Evolutionary conservation across 2,797 vertebrate species (phyloP).

Genomic region (Brachyrhaphis roseni): DNA sequence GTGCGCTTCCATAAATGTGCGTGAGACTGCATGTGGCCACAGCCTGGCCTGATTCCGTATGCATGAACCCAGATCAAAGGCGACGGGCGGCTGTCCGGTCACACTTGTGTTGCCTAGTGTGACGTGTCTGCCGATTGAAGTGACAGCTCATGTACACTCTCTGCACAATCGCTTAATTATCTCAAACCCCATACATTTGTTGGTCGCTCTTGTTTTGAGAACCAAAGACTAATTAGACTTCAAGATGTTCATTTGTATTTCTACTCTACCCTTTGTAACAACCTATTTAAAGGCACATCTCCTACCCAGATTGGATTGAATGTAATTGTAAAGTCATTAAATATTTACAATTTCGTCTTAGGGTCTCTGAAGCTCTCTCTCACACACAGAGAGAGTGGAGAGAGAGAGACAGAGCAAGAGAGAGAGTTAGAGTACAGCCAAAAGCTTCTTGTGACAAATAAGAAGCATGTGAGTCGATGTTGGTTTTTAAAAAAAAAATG

Average conservation of each 20-base stretch:
- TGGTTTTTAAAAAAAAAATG: conserved; percentile 64
- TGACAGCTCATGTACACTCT: conserved; percentile 85
- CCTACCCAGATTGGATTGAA: conserved; percentile 73
- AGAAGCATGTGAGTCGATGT: conserved; percentile 64
- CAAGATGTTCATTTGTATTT: conserved; percentile 40
- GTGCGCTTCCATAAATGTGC: conserved; percentile 4
- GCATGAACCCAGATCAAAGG: conserved; percentile 86
- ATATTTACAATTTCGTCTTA: conserved; percentile 72
- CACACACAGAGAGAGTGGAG: conserved; percentile 53
- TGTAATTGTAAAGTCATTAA: conserved; percentile 76
- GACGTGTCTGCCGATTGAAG: conserved; percentile 81
- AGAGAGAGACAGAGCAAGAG: too few species aligned
- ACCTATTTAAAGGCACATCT: conserved; percentile 60
- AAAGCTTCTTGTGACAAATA: conserved; percentile 68
- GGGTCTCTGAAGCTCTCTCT: conserved; percentile 63
- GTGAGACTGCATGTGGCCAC: conserved; percentile 70
- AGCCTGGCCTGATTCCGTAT: conserved; percentile 81
- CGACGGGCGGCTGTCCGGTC: conserved; percentile 81
- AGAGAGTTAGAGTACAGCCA: conserved; percentile 51
- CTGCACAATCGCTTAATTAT: conserved; percentile 90
- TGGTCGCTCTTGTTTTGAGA: conserved; percentile 81
- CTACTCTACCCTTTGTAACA: not conserved
- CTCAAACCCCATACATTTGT: conserved; percentile 83
- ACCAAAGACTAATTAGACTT: conserved; percentile 66
- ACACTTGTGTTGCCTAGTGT: conserved; percentile 66